Conservation (phyloP, 53 echinoderm and acorn worm species). For the Zoroaster sp. region DNA sequence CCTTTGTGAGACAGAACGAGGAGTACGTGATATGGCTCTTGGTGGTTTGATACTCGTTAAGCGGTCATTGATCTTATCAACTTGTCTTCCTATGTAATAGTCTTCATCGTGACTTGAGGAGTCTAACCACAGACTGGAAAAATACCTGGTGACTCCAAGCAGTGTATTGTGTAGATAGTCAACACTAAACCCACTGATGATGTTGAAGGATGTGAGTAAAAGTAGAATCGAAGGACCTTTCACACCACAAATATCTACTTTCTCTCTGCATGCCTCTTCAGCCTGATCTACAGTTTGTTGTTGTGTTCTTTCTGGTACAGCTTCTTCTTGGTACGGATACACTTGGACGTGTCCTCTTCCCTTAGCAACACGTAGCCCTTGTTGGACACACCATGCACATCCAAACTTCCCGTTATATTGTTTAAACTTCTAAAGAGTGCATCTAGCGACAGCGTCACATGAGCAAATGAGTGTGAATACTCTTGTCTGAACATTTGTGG, state of each 20-base stretch:
- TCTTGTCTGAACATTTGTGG: background rate
- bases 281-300: background rate
- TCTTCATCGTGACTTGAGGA: background rate
- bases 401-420: conserved; percentile 67
- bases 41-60: background rate
- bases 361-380: conserved; percentile 20
- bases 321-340: background rate
- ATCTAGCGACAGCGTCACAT: conserved; percentile 63
- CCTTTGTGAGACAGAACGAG: background rate
- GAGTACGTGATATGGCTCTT: background rate
- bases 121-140: conserved; percentile 29
- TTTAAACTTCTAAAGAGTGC: conserved; percentile 45
- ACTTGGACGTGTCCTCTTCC: background rate
- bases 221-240: background rate
- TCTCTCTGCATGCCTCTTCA: background rate
- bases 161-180: conserved; percentile 40
- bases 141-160: background rate
- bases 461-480: conserved; percentile 47
- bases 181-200: conserved; percentile 23
- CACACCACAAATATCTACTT: background rate
- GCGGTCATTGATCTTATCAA: background rate
- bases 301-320: background rate
- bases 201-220: conserved; percentile 22
- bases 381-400: conserved; percentile 24
- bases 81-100: background rate